Percentiles rank a stretch among this genome's conserved stretches.
Evolutionary conservation across 2,888 invertebrate species (phyloP).

Genomic region (Dasysyrphus albostriatus): DNA sequence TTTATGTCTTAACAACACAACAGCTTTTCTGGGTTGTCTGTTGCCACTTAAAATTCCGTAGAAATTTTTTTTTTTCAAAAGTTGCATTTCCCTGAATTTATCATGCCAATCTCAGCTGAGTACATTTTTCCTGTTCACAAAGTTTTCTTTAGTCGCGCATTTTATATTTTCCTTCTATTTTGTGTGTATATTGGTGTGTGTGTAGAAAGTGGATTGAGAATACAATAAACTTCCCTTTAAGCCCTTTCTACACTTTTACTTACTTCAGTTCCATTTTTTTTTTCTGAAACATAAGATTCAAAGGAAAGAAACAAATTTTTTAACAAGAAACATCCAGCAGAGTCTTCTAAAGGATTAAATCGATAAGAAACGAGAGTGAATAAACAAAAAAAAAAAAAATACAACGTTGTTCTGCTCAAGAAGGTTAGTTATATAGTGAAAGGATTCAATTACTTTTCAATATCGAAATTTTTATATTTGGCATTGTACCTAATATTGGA

Average conservation of each 20-base stretch:
- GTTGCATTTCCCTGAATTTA: neutral
- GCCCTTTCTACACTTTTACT: neutral
- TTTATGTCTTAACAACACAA: no score
- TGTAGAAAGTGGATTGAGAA: neutral
- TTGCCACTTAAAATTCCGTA: neutral
- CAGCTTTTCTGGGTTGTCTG: no score
- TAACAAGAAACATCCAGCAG: neutral
- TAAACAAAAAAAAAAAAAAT: neutral
- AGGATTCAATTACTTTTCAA: conserved; percentile 24
- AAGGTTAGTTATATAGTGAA: neutral
- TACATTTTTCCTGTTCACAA: neutral
- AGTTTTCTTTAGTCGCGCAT: neutral
- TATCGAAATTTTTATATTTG: conserved; percentile 24
- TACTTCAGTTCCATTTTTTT: neutral
- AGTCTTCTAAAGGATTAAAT: neutral
- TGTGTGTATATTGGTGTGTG: no score
- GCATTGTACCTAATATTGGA: neutral
- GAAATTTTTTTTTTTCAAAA: neutral
- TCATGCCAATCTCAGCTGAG: neutral
- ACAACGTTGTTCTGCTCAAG: neutral
- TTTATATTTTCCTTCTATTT: neutral
- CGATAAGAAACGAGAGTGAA: conserved; percentile 7
- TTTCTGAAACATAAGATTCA: neutral
- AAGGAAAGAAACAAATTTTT: neutral
- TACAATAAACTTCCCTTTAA: neutral